phyloP scores from a whole-genome alignment of 1,140 invertebrate species.

The Ostrea edulis region DNA sequence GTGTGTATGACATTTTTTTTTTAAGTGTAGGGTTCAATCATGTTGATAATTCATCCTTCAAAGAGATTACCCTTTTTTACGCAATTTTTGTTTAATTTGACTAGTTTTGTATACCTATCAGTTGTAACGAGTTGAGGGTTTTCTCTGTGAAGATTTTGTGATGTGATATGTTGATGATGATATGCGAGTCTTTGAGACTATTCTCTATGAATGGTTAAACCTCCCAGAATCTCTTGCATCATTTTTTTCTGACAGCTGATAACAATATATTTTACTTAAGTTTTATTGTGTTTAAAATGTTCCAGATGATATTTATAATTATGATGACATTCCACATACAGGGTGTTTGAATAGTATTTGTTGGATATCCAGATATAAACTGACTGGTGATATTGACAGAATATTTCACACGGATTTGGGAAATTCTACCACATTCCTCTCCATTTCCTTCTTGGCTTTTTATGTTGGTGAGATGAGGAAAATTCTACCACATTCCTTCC shows the following conservation, averaged over 20 bases:
- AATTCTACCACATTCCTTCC: no score
- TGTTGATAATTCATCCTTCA: neutral
- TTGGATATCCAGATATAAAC: neutral
- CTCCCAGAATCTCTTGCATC: neutral
- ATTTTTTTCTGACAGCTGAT: neutral
- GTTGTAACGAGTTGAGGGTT: neutral
- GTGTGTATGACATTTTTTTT: conserved; percentile 1
- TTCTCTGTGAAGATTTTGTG: neutral
- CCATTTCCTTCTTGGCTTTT: no score
- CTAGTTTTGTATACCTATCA: neutral
- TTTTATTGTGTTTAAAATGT: neutral
- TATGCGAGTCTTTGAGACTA: neutral
- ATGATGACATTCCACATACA: neutral
- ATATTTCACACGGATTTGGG: no score
- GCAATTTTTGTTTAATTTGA: neutral
- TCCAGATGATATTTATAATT: neutral
- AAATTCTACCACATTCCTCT: no score
- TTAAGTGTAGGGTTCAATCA: neutral
- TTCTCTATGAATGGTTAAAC: neutral
- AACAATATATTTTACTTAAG: neutral
- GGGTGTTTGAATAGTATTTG: neutral
- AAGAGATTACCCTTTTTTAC: conserved; percentile 20
- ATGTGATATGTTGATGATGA: neutral
- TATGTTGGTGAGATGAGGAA: no score
- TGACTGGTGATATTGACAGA: neutral